Base-by-base conservation (phyloP, 2,113 vertebrate species). In the Scopus umbretta region DNA sequence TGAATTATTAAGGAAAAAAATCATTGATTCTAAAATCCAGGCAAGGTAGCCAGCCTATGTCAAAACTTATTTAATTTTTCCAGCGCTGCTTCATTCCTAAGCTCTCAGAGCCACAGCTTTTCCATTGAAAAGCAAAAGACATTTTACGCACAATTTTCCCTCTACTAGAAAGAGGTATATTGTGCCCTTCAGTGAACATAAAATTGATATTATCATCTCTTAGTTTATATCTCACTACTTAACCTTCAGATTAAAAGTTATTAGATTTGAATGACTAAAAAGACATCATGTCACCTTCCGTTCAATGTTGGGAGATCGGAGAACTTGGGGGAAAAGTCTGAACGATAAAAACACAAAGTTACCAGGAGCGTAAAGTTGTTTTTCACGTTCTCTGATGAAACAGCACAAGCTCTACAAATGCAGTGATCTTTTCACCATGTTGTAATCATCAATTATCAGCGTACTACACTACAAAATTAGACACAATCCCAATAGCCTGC, bases 241-340 rank as follows among this genome's bases (percentile, higher is more conserved):
- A 98, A 98, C 98, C 98, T 98, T 98, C 98, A 98, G 98, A 98
- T 98, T 98, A 98, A 98, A 98, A 98, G 98, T 98, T 98, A 98
- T 98, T 98, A 98, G 98, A 98, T 98, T 98, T 98, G 98, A 98
- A 98, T 98, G 98, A 98, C 98, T 98, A 96, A 97, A 96, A 98
- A 98, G 97, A 98, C 96, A 97, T 95, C 95, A 91, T 98, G 98
- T 98, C 98, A 98, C 97, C 98, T 98, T 98, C 95, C 25, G 15
- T 75, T 96, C 97, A 96, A 72, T 61, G 86, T 17, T 91, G 90
- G 94, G 94, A 96, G 95, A 96, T 74, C 22, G 40, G n/a, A 94
- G 86, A 97, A 97, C 85, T 93, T 96, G 67, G 62, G 66, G 83
- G 49, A 32, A 71, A 97, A 96, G 84, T 79, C 67, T 91, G 86